Percentiles rank a stretch among this genome's conserved stretches.
phyloP scores from a whole-genome alignment of 2,113 vertebrate species.

The Hippotragus niger region DNA sequence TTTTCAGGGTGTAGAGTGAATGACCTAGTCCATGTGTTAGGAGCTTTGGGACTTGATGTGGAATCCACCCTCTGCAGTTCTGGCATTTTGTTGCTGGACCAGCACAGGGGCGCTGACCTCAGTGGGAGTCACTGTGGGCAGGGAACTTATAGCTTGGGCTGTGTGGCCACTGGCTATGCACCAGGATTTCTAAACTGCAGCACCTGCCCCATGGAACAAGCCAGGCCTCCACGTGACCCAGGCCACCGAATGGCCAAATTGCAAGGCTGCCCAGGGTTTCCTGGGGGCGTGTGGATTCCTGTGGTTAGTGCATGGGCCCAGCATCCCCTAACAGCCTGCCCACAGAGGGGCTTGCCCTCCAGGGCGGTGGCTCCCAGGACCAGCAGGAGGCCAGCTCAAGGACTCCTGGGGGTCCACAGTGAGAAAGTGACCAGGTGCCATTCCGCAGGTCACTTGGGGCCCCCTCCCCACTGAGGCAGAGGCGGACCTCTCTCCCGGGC shows the following conservation, averaged over 20 bases:
- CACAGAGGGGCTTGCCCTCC: too few relatives aligned
- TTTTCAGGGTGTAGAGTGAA: not conserved
- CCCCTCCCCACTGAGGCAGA: not conserved
- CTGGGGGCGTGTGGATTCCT: not conserved
- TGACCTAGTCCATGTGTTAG: accelerated
- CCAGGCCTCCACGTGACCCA: accelerated
- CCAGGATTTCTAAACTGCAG: not conserved
- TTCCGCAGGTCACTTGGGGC: accelerated
- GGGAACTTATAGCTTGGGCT: not conserved
- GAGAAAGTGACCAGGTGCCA: not conserved
- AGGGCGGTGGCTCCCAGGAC: accelerated
- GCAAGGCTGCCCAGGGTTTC: accelerated
- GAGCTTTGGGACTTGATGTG: too few relatives aligned
- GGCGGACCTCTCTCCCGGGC: accelerated
- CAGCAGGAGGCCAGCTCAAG: not conserved
- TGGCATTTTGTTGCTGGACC: not conserved
- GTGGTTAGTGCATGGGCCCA: not conserved
- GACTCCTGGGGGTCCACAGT: not conserved
- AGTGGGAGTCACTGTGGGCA: not conserved
- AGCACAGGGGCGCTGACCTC: not conserved
- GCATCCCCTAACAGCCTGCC: not conserved
- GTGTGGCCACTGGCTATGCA: not conserved
- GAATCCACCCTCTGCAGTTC: not conserved
- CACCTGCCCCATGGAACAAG: not conserved
- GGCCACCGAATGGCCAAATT: not conserved